These are phyloP conservation scores for Anas flavirostris DNA, from an alignment of 2,797 vertebrate species.

Conservation along the genomic window DNA sequence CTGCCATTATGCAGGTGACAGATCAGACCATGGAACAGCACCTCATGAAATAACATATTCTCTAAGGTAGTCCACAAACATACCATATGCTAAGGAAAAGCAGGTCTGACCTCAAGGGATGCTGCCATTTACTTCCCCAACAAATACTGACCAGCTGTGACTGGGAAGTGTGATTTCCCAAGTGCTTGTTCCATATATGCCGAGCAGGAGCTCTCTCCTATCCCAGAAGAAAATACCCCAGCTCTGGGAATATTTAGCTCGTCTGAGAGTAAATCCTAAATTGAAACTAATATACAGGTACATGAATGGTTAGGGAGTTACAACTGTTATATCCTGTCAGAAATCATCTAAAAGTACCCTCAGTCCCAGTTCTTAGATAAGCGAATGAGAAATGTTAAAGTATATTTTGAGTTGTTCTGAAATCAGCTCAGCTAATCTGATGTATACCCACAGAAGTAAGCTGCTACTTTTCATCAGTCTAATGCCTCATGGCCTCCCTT, in stretches of 20 bases:
- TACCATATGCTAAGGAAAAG: background rate
- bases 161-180: background rate
- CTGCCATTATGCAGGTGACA: rapidly evolving
- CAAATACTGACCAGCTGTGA: background rate
- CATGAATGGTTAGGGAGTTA: background rate
- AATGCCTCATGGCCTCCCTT: background rate
- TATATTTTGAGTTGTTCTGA: constrained; percentile 3
- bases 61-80: background rate
- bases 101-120: background rate
- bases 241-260: background rate
- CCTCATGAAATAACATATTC: background rate
- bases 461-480: background rate
- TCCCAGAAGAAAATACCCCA: background rate
- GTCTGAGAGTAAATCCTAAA: background rate
- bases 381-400: background rate
- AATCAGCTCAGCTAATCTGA: constrained; percentile 17
- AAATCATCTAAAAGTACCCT: background rate
- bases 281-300: background rate
- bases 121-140: background rate
- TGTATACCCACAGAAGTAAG: background rate
- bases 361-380: background rate
- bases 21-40: rapidly evolving
- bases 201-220: background rate
- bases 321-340: background rate
- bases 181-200: background rate